These are phyloP conservation scores for Apus apus DNA, from an alignment of 2,113 vertebrate species.

Conservation along the genomic window DNA sequence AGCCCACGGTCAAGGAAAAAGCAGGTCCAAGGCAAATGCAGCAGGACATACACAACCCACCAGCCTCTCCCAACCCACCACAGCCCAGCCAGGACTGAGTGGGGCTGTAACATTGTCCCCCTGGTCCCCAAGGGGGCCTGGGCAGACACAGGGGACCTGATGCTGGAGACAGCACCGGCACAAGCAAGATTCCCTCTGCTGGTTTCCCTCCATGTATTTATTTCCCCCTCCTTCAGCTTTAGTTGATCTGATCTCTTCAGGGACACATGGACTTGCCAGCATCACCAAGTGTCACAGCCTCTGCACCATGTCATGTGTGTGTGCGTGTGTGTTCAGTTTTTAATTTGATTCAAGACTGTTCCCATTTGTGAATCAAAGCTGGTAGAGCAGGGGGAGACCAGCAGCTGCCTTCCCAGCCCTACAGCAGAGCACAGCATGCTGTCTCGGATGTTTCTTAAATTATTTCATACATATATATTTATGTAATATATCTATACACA, in stretches of 20 bases:
- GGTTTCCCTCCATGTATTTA: neutral
- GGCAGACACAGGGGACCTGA: neutral
- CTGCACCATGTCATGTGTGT: neutral
- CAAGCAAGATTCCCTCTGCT: neutral
- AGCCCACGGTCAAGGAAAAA: neutral
- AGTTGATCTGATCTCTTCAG: slow-evolving; percentile 44
- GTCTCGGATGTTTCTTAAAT: slow-evolving; percentile 34
- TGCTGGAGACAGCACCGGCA: neutral
- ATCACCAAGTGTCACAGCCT: neutral
- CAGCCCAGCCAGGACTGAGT: neutral
- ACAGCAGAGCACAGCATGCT: slow-evolving; percentile 51
- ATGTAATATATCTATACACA: slow-evolving; percentile 58
- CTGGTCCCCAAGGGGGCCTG: neutral
- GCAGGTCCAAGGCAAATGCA: neutral
- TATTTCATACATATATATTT: slow-evolving; percentile 63
- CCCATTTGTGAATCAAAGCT: slow-evolving; percentile 52
- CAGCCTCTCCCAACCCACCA: neutral
- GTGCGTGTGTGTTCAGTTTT: neutral
- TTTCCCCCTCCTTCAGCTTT: neutral
- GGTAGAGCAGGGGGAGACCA: neutral
- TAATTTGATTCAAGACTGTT: slow-evolving; percentile 49
- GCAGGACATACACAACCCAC: neutral
- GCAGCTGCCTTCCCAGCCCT: neutral
- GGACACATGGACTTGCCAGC: slow-evolving; percentile 25
- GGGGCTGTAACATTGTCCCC: neutral